These are phyloP conservation scores for Synergus japonicus DNA, from an alignment of 2,888 invertebrate species.

Conservation along the genomic window DNA sequence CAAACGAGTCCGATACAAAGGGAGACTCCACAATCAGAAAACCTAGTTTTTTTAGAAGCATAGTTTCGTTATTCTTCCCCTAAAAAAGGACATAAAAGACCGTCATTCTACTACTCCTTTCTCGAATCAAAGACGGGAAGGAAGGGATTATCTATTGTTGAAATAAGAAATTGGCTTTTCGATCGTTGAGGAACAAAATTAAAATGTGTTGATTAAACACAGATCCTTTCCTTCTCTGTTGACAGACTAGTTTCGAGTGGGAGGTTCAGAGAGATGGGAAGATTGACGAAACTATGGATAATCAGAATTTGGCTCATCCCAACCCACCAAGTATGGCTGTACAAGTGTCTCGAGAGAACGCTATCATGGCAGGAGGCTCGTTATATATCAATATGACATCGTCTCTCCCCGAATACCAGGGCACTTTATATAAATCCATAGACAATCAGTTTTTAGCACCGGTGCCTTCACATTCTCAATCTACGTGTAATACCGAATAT, in stretches of 20 bases:
- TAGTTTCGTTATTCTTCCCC: constrained; percentile 66
- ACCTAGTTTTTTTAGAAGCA: constrained; percentile 34
- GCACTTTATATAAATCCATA: constrained; percentile 46
- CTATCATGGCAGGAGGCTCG: constrained; percentile 68
- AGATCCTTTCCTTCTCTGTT: constrained; percentile 85
- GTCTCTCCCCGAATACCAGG: constrained; percentile 50
- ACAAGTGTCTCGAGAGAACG: constrained; percentile 55
- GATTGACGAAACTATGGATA: constrained; percentile 75
- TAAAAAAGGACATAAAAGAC: constrained; percentile 38
- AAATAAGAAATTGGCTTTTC: constrained; percentile 62
- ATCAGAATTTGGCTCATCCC: constrained; percentile 63
- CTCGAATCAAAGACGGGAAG: constrained; percentile 75
- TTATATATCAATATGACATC: constrained; percentile 65
- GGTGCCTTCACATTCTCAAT: constrained; percentile 45
- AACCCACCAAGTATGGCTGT: constrained; percentile 58
- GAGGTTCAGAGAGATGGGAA: constrained; percentile 77
- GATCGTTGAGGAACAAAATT: constrained; percentile 65
- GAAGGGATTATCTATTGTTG: constrained; percentile 77
- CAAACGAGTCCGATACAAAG: neutral
- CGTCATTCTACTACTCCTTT: constrained; percentile 54
- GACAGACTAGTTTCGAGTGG: constrained; percentile 81
- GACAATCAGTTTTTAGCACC: constrained; percentile 47
- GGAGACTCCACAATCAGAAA: neutral
- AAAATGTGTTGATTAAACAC: constrained; percentile 73
- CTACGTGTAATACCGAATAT: constrained; percentile 43